Evolutionary conservation across 1,140 invertebrate genomes (phyloP).

Genomic region (Babylonia areolata): DNA sequence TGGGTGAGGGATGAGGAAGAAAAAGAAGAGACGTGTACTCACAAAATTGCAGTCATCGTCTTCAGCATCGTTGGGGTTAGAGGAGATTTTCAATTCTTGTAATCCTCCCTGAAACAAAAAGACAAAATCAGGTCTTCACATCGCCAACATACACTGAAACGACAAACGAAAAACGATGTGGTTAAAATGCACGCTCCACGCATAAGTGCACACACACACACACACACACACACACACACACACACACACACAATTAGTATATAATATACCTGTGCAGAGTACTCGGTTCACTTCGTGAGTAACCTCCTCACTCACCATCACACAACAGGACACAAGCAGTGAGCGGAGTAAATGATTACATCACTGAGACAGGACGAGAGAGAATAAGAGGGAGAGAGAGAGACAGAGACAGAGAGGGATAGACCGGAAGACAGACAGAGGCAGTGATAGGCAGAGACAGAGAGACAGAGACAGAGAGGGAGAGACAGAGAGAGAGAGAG

Average conservation of each 20-base stretch:
- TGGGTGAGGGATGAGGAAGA: not conserved
- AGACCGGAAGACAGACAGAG: not conserved
- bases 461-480: not conserved
- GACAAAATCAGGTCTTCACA: too few species aligned
- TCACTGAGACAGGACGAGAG: not conserved
- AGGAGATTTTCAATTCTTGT: slow-evolving; percentile 52
- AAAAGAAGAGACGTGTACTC: slow-evolving; percentile 26
- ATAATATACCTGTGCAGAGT: too few species aligned
- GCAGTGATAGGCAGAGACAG: too few species aligned
- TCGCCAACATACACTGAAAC: not conserved
- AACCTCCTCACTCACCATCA: too few species aligned
- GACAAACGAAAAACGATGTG: not conserved
- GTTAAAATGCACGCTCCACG: not conserved
- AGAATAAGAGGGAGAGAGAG: not conserved
- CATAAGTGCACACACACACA: too few species aligned
- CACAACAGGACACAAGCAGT: too few species aligned
- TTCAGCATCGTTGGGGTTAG: slow-evolving; percentile 48
- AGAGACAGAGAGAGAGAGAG: not conserved
- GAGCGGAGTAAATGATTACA: too few species aligned
- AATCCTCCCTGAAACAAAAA: slow-evolving; percentile 51
- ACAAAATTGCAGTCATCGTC: slow-evolving; percentile 49
- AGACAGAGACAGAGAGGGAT: not conserved
- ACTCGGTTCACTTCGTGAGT: too few species aligned
- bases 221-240: too few species aligned
- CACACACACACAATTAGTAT: too few species aligned